A percentile compares a stretch with the other conserved stretches of the same genome.
phyloP scores from a whole-genome alignment of 2,113 vertebrate species.

The Carassius carassius region DNA sequence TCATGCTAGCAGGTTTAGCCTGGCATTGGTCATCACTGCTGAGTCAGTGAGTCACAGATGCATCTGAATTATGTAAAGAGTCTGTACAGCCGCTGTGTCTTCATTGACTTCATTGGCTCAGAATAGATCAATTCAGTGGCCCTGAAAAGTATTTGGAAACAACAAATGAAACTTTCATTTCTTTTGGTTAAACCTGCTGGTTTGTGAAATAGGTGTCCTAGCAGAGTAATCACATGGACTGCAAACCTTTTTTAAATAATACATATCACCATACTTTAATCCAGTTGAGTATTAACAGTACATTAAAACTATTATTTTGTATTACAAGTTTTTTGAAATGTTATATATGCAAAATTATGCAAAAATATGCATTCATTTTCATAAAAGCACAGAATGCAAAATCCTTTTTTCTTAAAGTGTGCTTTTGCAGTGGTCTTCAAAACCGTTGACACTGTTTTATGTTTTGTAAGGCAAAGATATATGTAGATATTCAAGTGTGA shows the following conservation, averaged over 20 bases:
- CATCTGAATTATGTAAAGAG: conserved; percentile 12
- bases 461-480: neutral
- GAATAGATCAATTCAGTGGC: neutral
- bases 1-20: conserved; percentile 13
- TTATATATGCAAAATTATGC: too few species aligned
- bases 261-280: neutral
- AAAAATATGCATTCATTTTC: neutral
- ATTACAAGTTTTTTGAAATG: neutral
- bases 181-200: neutral
- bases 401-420: too few species aligned
- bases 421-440: too few species aligned
- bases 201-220: neutral
- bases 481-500: neutral
- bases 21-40: neutral
- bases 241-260: too few species aligned
- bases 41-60: neutral
- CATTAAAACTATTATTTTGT: neutral
- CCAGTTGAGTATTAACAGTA: neutral
- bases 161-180: neutral
- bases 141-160: neutral
- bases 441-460: too few species aligned
- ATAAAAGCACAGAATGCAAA: neutral
- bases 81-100: neutral
- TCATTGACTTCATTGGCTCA: neutral
- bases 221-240: neutral